Evolutionary conservation across 2,113 vertebrate genomes (phyloP).

Genomic region (Eolophus roseicapilla): DNA sequence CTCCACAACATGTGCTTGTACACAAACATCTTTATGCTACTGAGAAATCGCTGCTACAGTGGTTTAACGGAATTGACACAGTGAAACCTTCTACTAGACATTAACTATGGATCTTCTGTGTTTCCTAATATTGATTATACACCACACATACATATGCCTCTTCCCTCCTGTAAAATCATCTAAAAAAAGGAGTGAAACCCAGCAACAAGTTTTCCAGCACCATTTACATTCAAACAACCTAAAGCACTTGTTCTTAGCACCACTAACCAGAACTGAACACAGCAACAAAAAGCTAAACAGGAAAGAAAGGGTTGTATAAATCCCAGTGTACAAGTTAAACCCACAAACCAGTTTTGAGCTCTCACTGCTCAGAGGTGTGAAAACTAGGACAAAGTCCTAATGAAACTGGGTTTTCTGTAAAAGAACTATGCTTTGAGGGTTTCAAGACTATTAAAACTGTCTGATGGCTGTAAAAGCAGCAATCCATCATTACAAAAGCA

Average conservation of each 20-base stretch:
- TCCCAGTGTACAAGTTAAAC: not conserved
- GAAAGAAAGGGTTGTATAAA: not conserved
- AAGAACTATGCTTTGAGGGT: not conserved
- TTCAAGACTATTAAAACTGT: not conserved
- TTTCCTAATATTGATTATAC: not conserved
- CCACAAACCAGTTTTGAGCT: not conserved
- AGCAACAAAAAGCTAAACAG: not conserved
- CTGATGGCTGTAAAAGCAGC: not conserved
- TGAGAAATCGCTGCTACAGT: not conserved
- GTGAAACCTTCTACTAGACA: not conserved
- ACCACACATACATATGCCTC: not conserved
- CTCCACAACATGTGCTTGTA: not conserved
- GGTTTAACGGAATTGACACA: not conserved
- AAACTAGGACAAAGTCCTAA: conserved; percentile 4
- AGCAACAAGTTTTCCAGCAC: not conserved
- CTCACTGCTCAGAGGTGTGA: not conserved
- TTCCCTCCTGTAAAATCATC: not conserved
- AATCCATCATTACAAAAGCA: not conserved
- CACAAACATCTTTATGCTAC: not conserved
- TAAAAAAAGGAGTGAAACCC: not conserved
- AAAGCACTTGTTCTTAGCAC: not conserved
- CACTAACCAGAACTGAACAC: not conserved
- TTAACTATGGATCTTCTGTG: not conserved
- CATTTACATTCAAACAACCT: not conserved
- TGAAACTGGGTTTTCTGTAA: conserved; percentile 8